phyloP scores from a whole-genome alignment of 2,797 vertebrate genomes.

The Microhierax caerulescens region DNA sequence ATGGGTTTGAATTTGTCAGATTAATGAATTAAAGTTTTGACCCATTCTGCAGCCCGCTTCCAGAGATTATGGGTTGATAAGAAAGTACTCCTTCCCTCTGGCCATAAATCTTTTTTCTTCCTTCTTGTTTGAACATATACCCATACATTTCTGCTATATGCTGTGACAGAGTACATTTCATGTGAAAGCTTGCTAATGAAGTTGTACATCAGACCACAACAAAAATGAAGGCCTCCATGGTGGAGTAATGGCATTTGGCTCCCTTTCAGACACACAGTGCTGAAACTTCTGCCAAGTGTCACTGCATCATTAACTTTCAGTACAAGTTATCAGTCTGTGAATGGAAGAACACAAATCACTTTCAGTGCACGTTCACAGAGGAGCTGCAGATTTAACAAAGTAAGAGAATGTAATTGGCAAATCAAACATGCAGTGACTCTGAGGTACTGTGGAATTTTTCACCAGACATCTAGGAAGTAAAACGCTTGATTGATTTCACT shows the following conservation, averaged over 20 bases:
- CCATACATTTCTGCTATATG: background rate
- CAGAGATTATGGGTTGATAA: background rate
- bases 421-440: background rate
- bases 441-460: conserved; percentile 9
- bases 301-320: conserved; percentile 73
- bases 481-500: background rate
- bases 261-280: conserved; percentile 51
- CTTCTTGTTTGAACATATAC: background rate
- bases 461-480: background rate
- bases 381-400: conserved; percentile 16
- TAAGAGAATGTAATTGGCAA: conserved; percentile 24
- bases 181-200: conserved; percentile 51
- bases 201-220: conserved; percentile 53
- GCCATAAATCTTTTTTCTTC: background rate
- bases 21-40: background rate
- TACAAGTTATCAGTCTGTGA: conserved; percentile 61
- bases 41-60: background rate
- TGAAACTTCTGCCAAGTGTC: conserved; percentile 70
- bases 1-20: background rate
- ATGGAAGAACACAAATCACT: conserved; percentile 56
- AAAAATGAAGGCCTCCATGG: conserved; percentile 37
- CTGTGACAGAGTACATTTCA: conserved; percentile 4
- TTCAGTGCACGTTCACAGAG: conserved; percentile 39
- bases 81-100: background rate
- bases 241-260: conserved; percentile 70